Evolutionary conservation across 1,140 invertebrate species (phyloP).

Genomic region (Ptiloglossa arizonensis): DNA sequence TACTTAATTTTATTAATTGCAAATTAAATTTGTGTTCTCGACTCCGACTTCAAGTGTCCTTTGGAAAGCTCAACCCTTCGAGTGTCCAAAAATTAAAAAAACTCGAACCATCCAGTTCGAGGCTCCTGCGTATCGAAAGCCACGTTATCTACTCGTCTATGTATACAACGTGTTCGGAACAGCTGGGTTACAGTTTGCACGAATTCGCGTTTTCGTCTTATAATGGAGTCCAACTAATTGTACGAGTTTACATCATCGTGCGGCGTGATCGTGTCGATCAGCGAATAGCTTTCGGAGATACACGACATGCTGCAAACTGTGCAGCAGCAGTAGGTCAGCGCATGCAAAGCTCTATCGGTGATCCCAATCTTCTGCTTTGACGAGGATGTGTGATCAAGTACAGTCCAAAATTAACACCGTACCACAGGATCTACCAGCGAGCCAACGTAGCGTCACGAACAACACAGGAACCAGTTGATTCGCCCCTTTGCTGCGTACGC

Average conservation of each 20-base stretch:
- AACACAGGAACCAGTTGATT: constrained; percentile 42
- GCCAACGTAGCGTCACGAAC: constrained; percentile 46
- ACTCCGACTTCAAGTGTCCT: no score
- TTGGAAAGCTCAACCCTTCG: no score
- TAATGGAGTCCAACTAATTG: constrained; percentile 34
- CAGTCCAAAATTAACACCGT: constrained; percentile 60
- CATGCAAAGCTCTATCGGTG: constrained; percentile 53
- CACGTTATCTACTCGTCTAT: not conserved
- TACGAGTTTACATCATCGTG: constrained; percentile 31
- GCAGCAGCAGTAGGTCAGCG: constrained; percentile 43
- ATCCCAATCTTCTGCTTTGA: constrained; percentile 52
- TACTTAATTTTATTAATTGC: no score
- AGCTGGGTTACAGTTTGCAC: not conserved
- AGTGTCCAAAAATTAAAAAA: not conserved
- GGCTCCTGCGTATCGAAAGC: not conserved
- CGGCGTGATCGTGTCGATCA: constrained; percentile 41
- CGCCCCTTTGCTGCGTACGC: constrained; percentile 9
- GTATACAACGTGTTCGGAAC: no score
- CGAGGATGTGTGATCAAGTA: constrained; percentile 43
- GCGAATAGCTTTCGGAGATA: constrained; percentile 45
- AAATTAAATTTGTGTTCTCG: no score
- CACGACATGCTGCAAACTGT: constrained; percentile 45
- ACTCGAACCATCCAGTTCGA: not conserved
- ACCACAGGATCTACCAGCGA: constrained; percentile 37
- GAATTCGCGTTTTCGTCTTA: constrained; percentile 11